Evolutionary conservation across 1,140 invertebrate genomes (phyloP), one percentile per base, ranked within the genome.

Genomic region (Tetragonula clypearis): DNA sequence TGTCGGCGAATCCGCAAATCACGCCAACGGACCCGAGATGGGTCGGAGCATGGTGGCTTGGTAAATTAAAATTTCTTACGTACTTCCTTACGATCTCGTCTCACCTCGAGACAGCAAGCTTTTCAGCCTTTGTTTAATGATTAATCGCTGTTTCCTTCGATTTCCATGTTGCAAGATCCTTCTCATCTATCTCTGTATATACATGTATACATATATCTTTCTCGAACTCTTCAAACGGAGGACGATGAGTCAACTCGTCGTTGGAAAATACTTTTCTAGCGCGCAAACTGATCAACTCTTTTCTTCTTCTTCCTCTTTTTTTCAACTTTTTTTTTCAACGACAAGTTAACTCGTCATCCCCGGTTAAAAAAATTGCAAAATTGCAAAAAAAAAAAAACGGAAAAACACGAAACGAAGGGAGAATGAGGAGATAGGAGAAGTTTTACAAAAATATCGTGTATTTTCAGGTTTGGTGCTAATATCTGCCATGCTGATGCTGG

Each of bases 41-140:
- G 98, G 97, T 99, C 41, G 98, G 98, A 35, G 98, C 98, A 68
- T 99, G 98, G 98, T 99, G 98, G 98, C 95, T 98, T 56, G 97
- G 97, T 97, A 95, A 96, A 95, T 92, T 69, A 5, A 79, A 62
- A 72, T 66, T 76, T 79, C 62, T 66, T 56, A 77, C 60, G 17
- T 66, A 30, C 78, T 81, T 56, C 17, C 15, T 53, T 35, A 56
- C n/a, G 1, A 69, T 23, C 41, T 73, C 19, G 49, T 4, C 6
- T 49, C 4, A 35, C 14, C 15, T n/a, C 23, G 14, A 15, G n/a
- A 66, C n/a, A 66, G 14, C 62, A 0, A 17, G 15, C 14, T 17
- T 17, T 6, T n/a, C 15, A 15, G n/a, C 65, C 26, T 26, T 66
- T 66, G 15, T 66, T 26, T 66, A 17, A 26, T 66, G 65, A 66